Evolutionary conservation across 2,797 vertebrate species (phyloP).

Genomic region (Hapalemur alaotrensis): DNA sequence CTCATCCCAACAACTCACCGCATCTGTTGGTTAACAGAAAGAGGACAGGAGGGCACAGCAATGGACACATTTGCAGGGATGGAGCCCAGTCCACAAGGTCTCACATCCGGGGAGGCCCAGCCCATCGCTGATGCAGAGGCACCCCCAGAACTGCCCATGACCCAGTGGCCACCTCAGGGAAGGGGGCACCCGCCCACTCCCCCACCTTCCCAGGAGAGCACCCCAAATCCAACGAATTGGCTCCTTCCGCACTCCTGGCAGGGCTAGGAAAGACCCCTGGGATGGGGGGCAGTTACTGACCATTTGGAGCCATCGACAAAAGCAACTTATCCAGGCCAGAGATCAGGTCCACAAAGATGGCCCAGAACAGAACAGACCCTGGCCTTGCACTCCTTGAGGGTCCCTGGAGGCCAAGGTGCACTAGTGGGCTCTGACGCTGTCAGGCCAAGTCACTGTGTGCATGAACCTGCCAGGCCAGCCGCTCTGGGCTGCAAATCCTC

Average conservation of each 20-base stretch:
- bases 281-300: not conserved
- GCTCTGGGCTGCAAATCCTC: not conserved
- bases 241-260: not conserved
- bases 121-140: not conserved
- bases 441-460: fast-evolving
- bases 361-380: not conserved
- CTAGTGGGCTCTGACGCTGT: not conserved
- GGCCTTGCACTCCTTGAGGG: too few species aligned
- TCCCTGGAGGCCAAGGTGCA: not conserved
- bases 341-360: not conserved
- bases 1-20: not conserved
- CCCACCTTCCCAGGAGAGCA: not conserved
- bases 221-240: not conserved
- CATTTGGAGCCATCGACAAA: not conserved
- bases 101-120: not conserved
- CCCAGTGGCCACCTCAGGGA: not conserved
- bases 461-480: not conserved
- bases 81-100: not conserved
- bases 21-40: fast-evolving
- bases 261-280: not conserved
- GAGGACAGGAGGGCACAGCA: too few species aligned
- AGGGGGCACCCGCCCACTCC: not conserved
- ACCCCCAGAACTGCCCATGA: not conserved
- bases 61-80: not conserved
- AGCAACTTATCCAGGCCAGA: not conserved